These are phyloP conservation scores for Cordilura impudica DNA, from an alignment of 2,888 invertebrate genomes.

Conservation along the genomic window DNA sequence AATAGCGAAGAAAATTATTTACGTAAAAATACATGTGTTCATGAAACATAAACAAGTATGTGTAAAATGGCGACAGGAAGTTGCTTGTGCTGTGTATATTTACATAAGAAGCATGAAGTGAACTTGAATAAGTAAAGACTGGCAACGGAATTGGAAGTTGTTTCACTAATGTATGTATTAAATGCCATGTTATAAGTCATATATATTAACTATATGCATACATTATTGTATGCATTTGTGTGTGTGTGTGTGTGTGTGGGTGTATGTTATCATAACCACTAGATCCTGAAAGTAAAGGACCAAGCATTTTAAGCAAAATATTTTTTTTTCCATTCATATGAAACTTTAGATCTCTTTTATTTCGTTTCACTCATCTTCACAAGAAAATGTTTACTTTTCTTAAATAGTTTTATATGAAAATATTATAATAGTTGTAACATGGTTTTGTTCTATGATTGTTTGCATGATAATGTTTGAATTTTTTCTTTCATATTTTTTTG, in stretches of 20 bases:
- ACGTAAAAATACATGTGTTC: too few species aligned
- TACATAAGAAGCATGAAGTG: background rate
- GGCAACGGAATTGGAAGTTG: conserved; percentile 30
- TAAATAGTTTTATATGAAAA: conserved; percentile 32
- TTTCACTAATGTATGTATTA: conserved; percentile 4
- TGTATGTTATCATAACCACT: background rate
- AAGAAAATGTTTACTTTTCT: conserved; percentile 29
- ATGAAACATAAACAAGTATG: too few species aligned
- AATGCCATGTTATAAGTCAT: conserved; percentile 27
- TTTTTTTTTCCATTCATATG: conserved; percentile 15
- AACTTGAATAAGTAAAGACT: conserved; percentile 28
- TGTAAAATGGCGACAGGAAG: too few species aligned
- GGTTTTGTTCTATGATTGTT: background rate
- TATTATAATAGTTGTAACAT: conserved; percentile 21
- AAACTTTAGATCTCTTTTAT: conserved; percentile 14
- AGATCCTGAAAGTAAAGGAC: conserved; percentile 5
- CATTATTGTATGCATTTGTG: background rate
- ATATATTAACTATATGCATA: background rate
- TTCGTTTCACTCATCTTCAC: conserved; percentile 9
- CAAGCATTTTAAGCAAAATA: conserved; percentile 19
- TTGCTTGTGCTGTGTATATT: background rate
- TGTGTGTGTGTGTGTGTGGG: background rate
- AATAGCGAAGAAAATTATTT: too few species aligned
- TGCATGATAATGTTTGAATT: conserved; percentile 1
- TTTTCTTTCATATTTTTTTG: conserved; percentile 16